Evolutionary conservation across 2,797 vertebrate genomes (phyloP).

Genomic region (Gobio occitaniae): DNA sequence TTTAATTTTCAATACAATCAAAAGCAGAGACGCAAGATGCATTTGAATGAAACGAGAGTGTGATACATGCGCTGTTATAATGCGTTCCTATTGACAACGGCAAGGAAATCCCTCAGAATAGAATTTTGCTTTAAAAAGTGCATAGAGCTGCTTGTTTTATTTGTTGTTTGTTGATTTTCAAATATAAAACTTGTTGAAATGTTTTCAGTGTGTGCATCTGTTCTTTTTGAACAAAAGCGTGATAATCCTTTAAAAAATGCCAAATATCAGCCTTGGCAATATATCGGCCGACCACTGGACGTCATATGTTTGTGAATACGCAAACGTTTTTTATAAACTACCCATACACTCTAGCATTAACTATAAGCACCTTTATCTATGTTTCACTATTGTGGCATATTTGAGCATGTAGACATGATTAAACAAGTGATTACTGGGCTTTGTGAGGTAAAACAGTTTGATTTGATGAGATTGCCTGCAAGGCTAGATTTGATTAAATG

Average conservation of each 20-base stretch:
- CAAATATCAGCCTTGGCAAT: not conserved
- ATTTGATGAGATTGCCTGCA: slow-evolving; percentile 31
- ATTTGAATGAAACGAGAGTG: too few relatives aligned
- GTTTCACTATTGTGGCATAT: not conserved
- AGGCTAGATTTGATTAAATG: slow-evolving; percentile 36
- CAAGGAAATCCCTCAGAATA: too few relatives aligned
- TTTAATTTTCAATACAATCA: too few relatives aligned
- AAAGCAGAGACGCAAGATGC: too few relatives aligned
- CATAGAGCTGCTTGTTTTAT: too few relatives aligned
- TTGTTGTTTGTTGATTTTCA: too few relatives aligned
- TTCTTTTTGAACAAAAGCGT: too few relatives aligned
- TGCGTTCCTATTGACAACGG: too few relatives aligned
- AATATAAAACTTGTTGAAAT: too few relatives aligned
- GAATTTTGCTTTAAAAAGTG: too few relatives aligned
- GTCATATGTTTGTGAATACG: not conserved
- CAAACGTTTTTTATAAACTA: not conserved
- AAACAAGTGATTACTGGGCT: slow-evolving; percentile 11
- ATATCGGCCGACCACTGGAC: not conserved
- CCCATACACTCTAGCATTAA: not conserved
- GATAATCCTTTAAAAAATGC: not conserved
- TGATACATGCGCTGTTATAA: too few relatives aligned
- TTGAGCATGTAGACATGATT: not conserved
- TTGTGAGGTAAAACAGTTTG: not conserved
- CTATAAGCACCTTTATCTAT: not conserved
- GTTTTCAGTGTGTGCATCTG: too few relatives aligned